Conservation (phyloP, 2,113 vertebrate species). For the Leuciscus idus region DNA sequence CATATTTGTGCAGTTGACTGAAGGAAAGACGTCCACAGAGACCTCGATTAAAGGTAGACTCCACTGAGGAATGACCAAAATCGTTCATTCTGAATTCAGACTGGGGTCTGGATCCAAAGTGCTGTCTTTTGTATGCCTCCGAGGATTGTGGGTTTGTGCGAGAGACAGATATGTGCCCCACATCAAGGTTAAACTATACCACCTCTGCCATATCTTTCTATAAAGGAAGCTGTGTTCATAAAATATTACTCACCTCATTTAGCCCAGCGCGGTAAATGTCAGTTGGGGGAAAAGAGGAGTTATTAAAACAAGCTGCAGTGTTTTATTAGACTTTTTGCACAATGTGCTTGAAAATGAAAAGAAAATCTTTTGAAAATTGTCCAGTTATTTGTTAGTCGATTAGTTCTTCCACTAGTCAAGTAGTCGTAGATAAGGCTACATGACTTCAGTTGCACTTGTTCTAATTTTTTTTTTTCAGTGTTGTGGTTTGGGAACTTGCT, state of each 20-base stretch:
- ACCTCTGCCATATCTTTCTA: constrained; percentile 38
- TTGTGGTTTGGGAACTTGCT: no score
- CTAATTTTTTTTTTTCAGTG: no score
- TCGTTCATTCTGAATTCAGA: constrained; percentile 45
- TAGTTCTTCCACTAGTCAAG: not conserved
- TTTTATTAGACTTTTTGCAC: constrained; percentile 39
- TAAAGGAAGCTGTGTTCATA: constrained; percentile 41
- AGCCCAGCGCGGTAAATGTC: constrained; percentile 50
- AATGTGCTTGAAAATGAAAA: constrained; percentile 33
- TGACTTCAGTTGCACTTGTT: not conserved
- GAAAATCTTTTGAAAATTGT: not conserved
- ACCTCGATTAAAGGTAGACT: constrained; percentile 40
- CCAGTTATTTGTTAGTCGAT: not conserved
- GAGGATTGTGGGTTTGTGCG: constrained; percentile 1
- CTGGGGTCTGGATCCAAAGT: not conserved
- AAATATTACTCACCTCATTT: constrained; percentile 52
- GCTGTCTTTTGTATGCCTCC: not conserved
- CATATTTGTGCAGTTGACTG: constrained; percentile 49
- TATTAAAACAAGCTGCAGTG: constrained; percentile 36
- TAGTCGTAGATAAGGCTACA: not conserved
- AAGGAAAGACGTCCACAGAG: constrained; percentile 23
- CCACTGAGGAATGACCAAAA: constrained; percentile 40
- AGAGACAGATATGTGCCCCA: not conserved
- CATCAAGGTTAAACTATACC: constrained; percentile 38
- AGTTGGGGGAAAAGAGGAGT: constrained; percentile 4